Conservation (phyloP, 2,888 invertebrate genomes). For the Hypomecis atomaria region DNA sequence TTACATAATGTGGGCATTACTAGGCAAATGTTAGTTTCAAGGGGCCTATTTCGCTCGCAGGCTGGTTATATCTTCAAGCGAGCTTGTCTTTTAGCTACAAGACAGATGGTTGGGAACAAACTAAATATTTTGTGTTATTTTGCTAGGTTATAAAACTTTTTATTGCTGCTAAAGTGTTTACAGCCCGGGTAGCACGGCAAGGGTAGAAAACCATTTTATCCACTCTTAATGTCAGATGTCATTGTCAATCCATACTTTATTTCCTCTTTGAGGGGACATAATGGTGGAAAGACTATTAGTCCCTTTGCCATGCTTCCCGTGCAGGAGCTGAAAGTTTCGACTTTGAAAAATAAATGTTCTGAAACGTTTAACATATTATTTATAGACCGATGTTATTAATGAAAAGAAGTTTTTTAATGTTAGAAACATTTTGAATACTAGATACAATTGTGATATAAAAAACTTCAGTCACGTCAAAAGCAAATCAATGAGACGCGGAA, state of each 20-base stretch:
- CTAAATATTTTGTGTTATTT: conserved; percentile 5
- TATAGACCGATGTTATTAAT: neutral
- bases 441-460: neutral
- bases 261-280: too few relatives aligned
- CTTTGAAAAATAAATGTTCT: neutral
- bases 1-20: conserved; percentile 54
- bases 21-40: conserved; percentile 46
- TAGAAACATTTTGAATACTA: neutral
- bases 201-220: too few relatives aligned
- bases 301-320: too few relatives aligned
- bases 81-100: conserved; percentile 26
- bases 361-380: neutral
- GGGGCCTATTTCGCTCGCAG: conserved; percentile 39
- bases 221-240: too few relatives aligned
- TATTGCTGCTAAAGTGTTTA: neutral
- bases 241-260: too few relatives aligned
- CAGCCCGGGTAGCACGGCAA: too few relatives aligned
- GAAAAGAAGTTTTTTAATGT: conserved; percentile 1
- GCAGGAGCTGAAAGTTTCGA: too few relatives aligned
- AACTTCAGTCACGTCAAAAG: conserved; percentile 5
- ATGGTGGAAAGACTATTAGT: too few relatives aligned
- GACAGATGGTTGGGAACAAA: conserved; percentile 32
- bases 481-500: conserved; percentile 24
- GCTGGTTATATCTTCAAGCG: conserved; percentile 34
- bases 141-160: neutral